Conservation (phyloP, 1,140 invertebrate species). For the Bombus waltoni region DNA sequence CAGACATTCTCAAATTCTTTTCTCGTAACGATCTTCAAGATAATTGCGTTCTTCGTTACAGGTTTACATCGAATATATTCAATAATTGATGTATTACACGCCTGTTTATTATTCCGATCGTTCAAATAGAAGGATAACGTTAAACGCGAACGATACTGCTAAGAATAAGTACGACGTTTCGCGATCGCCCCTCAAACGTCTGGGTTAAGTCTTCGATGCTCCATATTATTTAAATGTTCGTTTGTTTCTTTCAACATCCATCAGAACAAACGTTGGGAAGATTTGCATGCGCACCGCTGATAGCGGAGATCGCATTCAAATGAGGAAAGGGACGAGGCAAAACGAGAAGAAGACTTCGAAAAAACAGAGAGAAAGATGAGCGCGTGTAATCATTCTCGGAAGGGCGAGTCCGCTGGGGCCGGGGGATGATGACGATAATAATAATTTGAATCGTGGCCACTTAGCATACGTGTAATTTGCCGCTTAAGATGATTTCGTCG, state of each 20-base stretch:
- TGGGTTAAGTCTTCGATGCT: not conserved
- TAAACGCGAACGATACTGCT: not conserved
- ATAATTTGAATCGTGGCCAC: slow-evolving; percentile 77
- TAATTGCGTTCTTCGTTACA: too few species aligned
- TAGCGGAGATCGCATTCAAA: slow-evolving; percentile 76
- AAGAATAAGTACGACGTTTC: not conserved
- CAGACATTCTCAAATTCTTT: not conserved
- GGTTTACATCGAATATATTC: too few species aligned
- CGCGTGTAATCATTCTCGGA: slow-evolving; percentile 77
- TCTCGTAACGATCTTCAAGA: not conserved
- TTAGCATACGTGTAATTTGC: slow-evolving; percentile 80
- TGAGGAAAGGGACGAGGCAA: slow-evolving; percentile 67
- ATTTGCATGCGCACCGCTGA: slow-evolving; percentile 60
- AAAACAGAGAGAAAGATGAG: slow-evolving; percentile 52
- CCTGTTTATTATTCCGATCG: not conserved
- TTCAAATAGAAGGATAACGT: not conserved
- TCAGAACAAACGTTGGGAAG: too few species aligned
- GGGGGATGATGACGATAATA: slow-evolving; percentile 77
- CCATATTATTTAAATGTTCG: not conserved
- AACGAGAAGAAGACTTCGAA: slow-evolving; percentile 2
- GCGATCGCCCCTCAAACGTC: not conserved
- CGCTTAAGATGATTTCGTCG: slow-evolving; percentile 73
- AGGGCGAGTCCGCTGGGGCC: slow-evolving; percentile 63
- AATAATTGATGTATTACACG: too few species aligned
- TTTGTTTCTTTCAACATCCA: not conserved